Conservation (phyloP, 2,888 invertebrate genomes). For the Galeruca laticollis region DNA sequence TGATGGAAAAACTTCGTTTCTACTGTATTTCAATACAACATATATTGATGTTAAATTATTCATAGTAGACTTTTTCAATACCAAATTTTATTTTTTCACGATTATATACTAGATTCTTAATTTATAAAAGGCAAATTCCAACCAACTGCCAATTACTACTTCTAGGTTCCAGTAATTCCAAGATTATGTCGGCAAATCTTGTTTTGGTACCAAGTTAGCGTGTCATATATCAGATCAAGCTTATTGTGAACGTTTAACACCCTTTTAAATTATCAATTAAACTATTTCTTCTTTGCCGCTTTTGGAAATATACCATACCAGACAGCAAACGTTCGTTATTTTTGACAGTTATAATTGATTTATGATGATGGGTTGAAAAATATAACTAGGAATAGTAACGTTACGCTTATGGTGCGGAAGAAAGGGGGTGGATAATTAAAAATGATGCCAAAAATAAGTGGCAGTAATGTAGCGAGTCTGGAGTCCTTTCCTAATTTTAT, state of each 20-base stretch:
- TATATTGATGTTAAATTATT: too few species aligned
- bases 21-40: too few species aligned
- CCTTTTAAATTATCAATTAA: background rate
- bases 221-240: too few species aligned
- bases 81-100: too few species aligned
- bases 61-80: too few species aligned
- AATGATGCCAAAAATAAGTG: slow-evolving; percentile 54
- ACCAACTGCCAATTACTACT: too few species aligned
- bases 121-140: too few species aligned
- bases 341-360: slow-evolving; percentile 58
- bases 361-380: slow-evolving; percentile 47
- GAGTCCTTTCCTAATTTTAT: slow-evolving; percentile 26
- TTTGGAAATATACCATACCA: background rate
- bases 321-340: slow-evolving; percentile 49
- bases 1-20: too few species aligned
- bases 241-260: background rate
- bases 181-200: too few species aligned
- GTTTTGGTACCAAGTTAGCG: too few species aligned
- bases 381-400: slow-evolving; percentile 43
- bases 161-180: too few species aligned
- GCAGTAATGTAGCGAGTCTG: slow-evolving; percentile 41
- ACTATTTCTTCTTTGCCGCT: background rate
- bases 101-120: too few species aligned
- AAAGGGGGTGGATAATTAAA: slow-evolving; percentile 50
- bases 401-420: background rate